A percentile compares a stretch with the other conserved stretches of the same genome.
Evolutionary conservation across 1,140 invertebrate genomes (phyloP).

Genomic region (Dryas iulia): DNA sequence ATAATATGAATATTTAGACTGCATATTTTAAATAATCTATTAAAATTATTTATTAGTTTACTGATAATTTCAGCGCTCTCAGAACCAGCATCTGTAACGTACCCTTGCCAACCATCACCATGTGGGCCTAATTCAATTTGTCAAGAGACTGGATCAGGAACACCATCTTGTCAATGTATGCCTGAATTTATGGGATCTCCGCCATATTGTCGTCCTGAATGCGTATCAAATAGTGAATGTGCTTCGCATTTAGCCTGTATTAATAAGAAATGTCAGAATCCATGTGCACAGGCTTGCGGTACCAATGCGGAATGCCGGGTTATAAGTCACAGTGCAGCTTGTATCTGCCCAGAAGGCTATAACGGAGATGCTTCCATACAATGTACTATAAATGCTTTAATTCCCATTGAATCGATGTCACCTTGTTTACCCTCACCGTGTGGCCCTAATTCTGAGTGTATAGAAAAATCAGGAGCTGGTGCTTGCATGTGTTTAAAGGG

Average conservation of each 20-base stretch:
- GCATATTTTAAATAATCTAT: too few relatives aligned
- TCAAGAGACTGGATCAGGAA: slow-evolving; percentile 77
- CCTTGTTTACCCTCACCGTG: slow-evolving; percentile 83
- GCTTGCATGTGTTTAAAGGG: slow-evolving; percentile 81
- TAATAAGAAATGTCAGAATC: slow-evolving; percentile 86
- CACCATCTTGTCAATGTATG: slow-evolving; percentile 84
- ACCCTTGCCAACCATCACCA: slow-evolving; percentile 85
- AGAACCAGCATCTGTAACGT: slow-evolving; percentile 64
- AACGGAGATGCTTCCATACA: slow-evolving; percentile 82
- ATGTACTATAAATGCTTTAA: slow-evolving; percentile 61
- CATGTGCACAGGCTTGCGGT: slow-evolving; percentile 88
- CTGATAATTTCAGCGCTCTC: slow-evolving; percentile 44
- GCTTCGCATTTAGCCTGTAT: slow-evolving; percentile 85
- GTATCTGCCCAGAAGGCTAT: slow-evolving; percentile 82
- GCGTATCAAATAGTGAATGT: slow-evolving; percentile 87
- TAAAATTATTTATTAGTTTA: too few relatives aligned
- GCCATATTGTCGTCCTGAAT: slow-evolving; percentile 87
- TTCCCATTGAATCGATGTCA: slow-evolving; percentile 47
- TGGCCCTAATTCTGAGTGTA: slow-evolving; percentile 82
- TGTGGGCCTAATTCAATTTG: slow-evolving; percentile 90
- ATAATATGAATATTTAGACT: too few relatives aligned
- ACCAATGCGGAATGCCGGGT: slow-evolving; percentile 85
- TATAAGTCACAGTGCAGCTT: slow-evolving; percentile 84
- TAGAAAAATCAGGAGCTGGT: slow-evolving; percentile 79
- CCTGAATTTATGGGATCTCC: slow-evolving; percentile 84